A percentile compares a stretch with the other conserved stretches of the same genome.
Evolutionary conservation across 35 echinoderm and acorn worm species (phyloP).

Genomic region (Eucidaris tribuloides): DNA sequence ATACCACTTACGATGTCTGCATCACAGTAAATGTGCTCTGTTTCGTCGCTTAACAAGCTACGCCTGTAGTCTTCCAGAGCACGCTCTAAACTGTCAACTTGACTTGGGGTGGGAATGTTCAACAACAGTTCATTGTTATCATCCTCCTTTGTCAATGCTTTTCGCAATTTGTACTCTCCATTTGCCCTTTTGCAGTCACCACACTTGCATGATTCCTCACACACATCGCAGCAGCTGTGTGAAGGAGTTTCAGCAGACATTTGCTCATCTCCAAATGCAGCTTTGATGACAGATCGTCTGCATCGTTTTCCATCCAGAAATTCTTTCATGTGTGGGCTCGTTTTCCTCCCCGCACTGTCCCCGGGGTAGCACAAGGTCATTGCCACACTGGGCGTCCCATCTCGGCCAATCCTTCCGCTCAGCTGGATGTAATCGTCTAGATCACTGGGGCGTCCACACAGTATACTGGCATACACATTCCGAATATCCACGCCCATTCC

Average conservation of each 20-base stretch:
- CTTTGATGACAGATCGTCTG: background rate
- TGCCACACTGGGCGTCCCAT: constrained; percentile 25
- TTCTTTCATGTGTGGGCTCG: background rate
- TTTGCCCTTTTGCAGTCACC: background rate
- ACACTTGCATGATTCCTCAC: background rate
- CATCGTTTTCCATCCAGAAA: constrained; percentile 20
- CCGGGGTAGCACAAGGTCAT: background rate
- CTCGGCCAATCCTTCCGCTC: constrained; percentile 9
- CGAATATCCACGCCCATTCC: constrained; percentile 42
- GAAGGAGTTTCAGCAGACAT: too few species aligned
- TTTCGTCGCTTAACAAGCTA: background rate
- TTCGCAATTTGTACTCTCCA: background rate
- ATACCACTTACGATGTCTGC: background rate
- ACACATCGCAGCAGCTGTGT: background rate
- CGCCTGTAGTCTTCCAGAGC: background rate
- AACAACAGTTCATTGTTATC: background rate
- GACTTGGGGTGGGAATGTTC: background rate
- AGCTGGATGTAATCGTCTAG: constrained; percentile 17
- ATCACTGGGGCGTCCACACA: constrained; percentile 9
- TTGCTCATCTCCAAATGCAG: background rate
- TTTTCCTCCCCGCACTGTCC: constrained; percentile 1
- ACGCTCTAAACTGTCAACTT: background rate
- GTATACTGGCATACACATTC: background rate
- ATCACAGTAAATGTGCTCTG: constrained; percentile 1
- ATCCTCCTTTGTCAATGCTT: background rate